Evolutionary conservation across 1,140 invertebrate genomes (phyloP).

Genomic region (Drosophila serrata): DNA sequence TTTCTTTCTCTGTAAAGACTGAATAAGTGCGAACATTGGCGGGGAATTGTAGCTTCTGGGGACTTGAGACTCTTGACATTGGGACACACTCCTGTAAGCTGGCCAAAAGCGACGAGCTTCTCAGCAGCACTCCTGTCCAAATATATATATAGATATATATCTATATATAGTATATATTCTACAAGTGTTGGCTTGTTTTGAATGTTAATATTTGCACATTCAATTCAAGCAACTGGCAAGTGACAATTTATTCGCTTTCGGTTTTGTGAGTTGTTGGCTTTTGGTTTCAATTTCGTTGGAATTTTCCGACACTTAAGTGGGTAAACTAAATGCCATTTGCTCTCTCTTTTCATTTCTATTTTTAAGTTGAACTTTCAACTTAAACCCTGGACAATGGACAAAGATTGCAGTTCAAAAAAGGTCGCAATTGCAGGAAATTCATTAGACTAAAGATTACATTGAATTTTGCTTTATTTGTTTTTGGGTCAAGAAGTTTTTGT

Average conservation of each 20-base stretch:
- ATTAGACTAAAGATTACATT: not conserved
- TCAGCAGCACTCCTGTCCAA: constrained; percentile 14
- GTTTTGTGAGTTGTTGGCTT: constrained; percentile 48
- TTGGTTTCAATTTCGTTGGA: constrained; percentile 66
- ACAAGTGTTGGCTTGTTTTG: constrained; percentile 79
- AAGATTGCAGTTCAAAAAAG: not conserved
- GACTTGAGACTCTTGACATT: constrained; percentile 31
- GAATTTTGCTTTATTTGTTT: not conserved
- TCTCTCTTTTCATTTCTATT: constrained; percentile 37
- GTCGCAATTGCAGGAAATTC: not conserved
- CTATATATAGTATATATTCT: constrained; percentile 54
- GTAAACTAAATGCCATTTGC: constrained; percentile 54
- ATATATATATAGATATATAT: constrained; percentile 28
- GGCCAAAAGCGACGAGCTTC: constrained; percentile 20
- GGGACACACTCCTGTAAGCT: constrained; percentile 45
- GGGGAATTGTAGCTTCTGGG: constrained; percentile 34
- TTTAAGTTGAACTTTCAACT: constrained; percentile 1
- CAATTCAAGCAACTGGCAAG: constrained; percentile 77
- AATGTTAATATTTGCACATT: constrained; percentile 82
- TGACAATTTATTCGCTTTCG: constrained; percentile 79
- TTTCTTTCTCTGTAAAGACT: not conserved
- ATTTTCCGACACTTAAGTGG: constrained; percentile 54
- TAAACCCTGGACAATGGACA: not conserved
- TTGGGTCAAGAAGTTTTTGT: not conserved
- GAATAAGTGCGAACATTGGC: constrained; percentile 36